These are phyloP conservation scores for Virgularia gustaviana DNA, from an alignment of 92 coral and sea anemone genomes.

Conservation along the genomic window DNA sequence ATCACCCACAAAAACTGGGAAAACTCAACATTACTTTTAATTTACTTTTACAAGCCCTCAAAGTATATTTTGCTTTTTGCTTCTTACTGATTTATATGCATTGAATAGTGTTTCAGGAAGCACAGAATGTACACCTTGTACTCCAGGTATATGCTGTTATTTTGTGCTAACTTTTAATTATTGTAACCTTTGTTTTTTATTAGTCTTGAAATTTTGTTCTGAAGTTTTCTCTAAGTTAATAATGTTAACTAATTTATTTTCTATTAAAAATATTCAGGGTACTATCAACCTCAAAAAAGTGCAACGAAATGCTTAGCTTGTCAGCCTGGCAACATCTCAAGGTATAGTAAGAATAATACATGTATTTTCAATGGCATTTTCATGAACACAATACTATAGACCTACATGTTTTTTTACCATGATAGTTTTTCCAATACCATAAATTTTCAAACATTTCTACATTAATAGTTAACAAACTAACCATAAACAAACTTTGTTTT, in stretches of 20 bases:
- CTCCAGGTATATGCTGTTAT: constrained; percentile 12
- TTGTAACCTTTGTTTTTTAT: background rate
- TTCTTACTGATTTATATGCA: background rate
- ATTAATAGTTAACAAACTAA: no score
- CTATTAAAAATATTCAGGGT: constrained; percentile 22
- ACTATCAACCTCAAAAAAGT: constrained; percentile 52
- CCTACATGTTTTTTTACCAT: no score
- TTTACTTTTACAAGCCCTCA: no score
- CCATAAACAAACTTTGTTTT: no score
- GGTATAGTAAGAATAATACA: no score
- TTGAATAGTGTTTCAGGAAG: constrained; percentile 17
- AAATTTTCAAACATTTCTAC: no score
- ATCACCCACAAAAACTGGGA: no score
- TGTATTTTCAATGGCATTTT: no score
- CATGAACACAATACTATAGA: no score
- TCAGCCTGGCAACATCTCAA: constrained; percentile 56
- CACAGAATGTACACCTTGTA: constrained; percentile 1
- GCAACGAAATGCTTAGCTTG: constrained; percentile 48
- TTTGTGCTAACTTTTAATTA: background rate
- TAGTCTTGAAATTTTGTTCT: background rate
- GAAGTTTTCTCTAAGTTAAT: background rate
- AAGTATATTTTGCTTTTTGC: background rate
- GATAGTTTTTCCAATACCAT: no score
- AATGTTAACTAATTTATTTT: background rate
- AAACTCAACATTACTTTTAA: no score